Evolutionary conservation across 2,113 vertebrate species (phyloP), one percentile per base, ranked within the genome.

Genomic region (Sphyrna mokarran): DNA sequence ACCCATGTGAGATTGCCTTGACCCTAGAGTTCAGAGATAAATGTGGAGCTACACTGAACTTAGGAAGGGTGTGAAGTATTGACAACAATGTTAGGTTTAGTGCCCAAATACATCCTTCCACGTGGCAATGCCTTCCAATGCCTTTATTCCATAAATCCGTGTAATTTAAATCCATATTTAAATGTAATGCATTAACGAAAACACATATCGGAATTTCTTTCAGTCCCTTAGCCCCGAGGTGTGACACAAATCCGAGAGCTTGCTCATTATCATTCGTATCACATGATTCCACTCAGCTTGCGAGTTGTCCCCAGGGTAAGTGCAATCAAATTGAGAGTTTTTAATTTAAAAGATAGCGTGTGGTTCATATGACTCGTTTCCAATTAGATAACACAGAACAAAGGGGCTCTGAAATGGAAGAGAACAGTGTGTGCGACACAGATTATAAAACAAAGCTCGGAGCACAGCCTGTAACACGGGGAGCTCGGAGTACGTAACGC

Each of bases 331-430:
- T 33, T 33, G 48, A 87, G 43, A 29, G 54, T 90, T 90, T 90
- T 90, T 26, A 90, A 90, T 33, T 90, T 90, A 90, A 90, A 90
- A 29, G 54, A 90, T 29, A 90, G 54, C 54, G 29, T 90, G 87
- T 33, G 87, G 29, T 11, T 61, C 87, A 61, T 11, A 26, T 11
- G 9, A 54, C 43, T 29, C 20, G 7, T 9, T 22, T 54, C 43
- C 43, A 87, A 87, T 48, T 40, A 54, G 85, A 48, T 54, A 87
- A 23, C 3, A 16, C 78, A 83, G n/a, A 83, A 83, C n/a, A 18
- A 83, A 83, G 78, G 6, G 37, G 2, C 4, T 83, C n/a, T 40
- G 3, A 54, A 23, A 11, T 48, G 0, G 23, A 29, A 89, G 1
- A 23, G 20, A 11, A 16, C 16, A 48, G 14, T 29, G 26, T 33